Base-by-base conservation (phyloP, 2,797 vertebrate species). In the Aeoliscus strigatus region DNA sequence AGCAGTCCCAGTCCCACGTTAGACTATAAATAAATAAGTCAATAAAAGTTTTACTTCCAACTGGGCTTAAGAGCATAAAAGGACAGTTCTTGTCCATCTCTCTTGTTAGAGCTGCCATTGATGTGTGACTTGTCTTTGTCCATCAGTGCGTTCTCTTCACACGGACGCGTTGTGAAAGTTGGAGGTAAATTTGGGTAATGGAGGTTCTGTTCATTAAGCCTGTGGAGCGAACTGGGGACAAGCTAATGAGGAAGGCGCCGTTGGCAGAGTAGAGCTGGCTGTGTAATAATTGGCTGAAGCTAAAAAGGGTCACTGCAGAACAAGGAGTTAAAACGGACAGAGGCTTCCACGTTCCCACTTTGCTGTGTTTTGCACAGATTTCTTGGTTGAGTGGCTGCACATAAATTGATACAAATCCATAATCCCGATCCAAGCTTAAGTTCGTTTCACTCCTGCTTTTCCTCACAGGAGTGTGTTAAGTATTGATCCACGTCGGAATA, bases 401-500 rank as follows among this genome's bases (percentile, higher is more conserved):
- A 77, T 69, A 82, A 81, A 83, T 85, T 81, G 73, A 81, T 80
- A 82, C 72, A 83, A 84, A 87, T 88, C 83, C 79, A 83, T 86
- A 85, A 84, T 85, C 78, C 84, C 80, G 73, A 70, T 77, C 72
- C 61, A 36, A 51, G 56, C 62, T 72, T 68, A 73, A 71, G 72
- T 52, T 69, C 27, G 44, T 30, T 66, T 61, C 59, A 29, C 54
- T 67, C 61, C 72, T 42, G 61, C 51, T 68, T 64, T 75, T 57
- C 66, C 75, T 78, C 70, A 31, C 51, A 57, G 77, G 73, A 83
- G 69, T 64, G 69, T 79, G 81, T 68, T 51, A 62, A 37, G 77
- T 84, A 87, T 88, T 83, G 88, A 87, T 87, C 70, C 49, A 33
- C 52, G 76, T 65, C 70, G 87, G 72, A 86, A 87, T 87, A 88